Evolutionary conservation across 2,797 vertebrate species (phyloP), one percentile per base, ranked within the genome.

Genomic region (Tachyglossus aculeatus): DNA sequence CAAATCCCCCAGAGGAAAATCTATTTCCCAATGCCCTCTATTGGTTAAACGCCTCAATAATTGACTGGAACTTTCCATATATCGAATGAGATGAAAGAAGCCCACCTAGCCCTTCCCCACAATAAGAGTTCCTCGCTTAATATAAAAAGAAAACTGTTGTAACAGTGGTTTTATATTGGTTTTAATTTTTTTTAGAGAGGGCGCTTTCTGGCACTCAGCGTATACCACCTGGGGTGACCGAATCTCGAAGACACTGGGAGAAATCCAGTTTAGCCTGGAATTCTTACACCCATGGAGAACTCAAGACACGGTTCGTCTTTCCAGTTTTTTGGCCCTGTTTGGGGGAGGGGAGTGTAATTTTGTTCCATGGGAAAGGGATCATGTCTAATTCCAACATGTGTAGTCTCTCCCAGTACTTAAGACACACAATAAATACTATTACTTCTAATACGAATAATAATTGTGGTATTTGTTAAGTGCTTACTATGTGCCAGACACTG

Each of bases 291-390:
- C 71, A 77, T 7, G 63, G 67, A 74, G 51, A 86, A 50, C 33
- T 81, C 41, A 75, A 91, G 38, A 62, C 72, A 83, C 83, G 81
- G 72, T 90, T 87, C 55, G 44, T 24, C 74, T 61, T 22, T 6
- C n/a, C 58, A 47, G 40, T 29, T 3, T 50, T 14, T 3, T 37
- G 32, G 25, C 36, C 3, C n/a, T 32, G 9, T 8, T 16, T 45
- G 7, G 0, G 1, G 1, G 69, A 40, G 40, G 34, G 41, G 57
- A 25, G 5, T 38, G 2, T 29, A 16, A 57, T 68, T 67, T 21
- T 31, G 22, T n/a, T n/a, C n/a, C 34, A 37, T 10, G 15, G 1
- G 12, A 36, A 2, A 11, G 11, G 38, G 2, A 5, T 78, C 40
- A 72, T 39, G 45, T 2, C 12, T 55, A 25, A 25, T 47, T 67